A percentile compares a stretch with the other conserved stretches of the same genome.
phyloP scores from a whole-genome alignment of 2,888 invertebrate genomes.

The Pemphredon lugubris region DNA sequence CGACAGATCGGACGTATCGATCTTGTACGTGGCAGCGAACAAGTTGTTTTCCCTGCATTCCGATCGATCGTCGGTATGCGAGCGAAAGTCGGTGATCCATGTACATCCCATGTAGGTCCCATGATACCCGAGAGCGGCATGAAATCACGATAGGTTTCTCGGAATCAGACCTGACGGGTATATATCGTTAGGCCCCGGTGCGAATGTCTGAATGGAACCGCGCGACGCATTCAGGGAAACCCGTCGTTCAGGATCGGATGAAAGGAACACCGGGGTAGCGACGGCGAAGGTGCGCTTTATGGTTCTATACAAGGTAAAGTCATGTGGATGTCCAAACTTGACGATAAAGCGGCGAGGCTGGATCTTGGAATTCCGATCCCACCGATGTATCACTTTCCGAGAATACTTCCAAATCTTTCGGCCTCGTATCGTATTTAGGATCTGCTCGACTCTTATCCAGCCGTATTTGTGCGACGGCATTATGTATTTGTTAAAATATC shows the following conservation, averaged over 20 bases:
- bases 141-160: conserved; percentile 53
- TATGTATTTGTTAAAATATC: too few species aligned
- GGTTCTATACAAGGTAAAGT: conserved; percentile 13
- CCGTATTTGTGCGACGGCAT: too few species aligned
- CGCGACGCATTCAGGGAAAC: conserved; percentile 38
- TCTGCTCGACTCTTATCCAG: too few species aligned
- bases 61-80: conserved; percentile 49
- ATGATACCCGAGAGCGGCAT: conserved; percentile 18
- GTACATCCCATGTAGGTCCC: conserved; percentile 26
- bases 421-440: not conserved
- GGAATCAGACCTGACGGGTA: conserved; percentile 41
- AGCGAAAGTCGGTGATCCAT: conserved; percentile 61
- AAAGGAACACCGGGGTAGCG: conserved; percentile 24
- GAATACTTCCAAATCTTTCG: conserved; percentile 8
- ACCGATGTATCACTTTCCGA: conserved; percentile 6
- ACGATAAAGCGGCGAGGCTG: conserved; percentile 21
- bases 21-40: conserved; percentile 22
- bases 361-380: conserved; percentile 29
- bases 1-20: conserved; percentile 23
- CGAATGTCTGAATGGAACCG: conserved; percentile 46
- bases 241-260: conserved; percentile 32
- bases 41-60: conserved; percentile 51
- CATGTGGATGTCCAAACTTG: conserved; percentile 16
- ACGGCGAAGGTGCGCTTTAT: conserved; percentile 22
- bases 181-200: conserved; percentile 16